Conservation (phyloP, 2,797 vertebrate species). For the Coregonus sp. region DNA sequence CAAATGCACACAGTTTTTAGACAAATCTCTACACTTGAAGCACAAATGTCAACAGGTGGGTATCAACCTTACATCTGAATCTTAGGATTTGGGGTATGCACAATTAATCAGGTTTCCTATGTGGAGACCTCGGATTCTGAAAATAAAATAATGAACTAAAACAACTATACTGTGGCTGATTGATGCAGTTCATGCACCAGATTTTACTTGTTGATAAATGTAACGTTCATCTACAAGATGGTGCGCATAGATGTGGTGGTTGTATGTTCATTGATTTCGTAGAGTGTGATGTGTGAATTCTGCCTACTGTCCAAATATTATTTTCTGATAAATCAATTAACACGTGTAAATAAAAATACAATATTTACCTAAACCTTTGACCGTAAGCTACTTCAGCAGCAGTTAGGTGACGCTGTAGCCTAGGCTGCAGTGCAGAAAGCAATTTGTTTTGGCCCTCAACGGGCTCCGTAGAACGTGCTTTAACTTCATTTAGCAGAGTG, state of each 20-base stretch:
- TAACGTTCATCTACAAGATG: background rate
- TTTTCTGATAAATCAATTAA: background rate
- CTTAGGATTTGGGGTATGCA: background rate
- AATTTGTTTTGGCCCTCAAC: slow-evolving; percentile 16
- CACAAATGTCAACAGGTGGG: background rate
- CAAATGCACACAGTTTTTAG: background rate
- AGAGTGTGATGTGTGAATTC: background rate
- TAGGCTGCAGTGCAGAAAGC: background rate
- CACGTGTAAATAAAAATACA: slow-evolving; percentile 4
- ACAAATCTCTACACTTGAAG: background rate
- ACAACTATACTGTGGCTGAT: background rate
- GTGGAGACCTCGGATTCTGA: background rate
- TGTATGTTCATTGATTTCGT: background rate
- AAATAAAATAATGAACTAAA: background rate
- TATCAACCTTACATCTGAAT: background rate
- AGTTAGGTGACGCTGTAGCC: background rate
- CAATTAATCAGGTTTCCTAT: background rate
- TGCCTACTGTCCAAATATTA: background rate
- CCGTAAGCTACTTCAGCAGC: background rate
- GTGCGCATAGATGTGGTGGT: background rate
- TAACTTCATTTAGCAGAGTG: background rate
- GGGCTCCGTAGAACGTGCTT: slow-evolving; percentile 34
- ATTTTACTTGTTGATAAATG: background rate
- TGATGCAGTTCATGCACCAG: background rate
- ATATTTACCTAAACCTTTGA: background rate